Conservation (phyloP, 2,113 vertebrate species). For the Oryzias woworae region DNA sequence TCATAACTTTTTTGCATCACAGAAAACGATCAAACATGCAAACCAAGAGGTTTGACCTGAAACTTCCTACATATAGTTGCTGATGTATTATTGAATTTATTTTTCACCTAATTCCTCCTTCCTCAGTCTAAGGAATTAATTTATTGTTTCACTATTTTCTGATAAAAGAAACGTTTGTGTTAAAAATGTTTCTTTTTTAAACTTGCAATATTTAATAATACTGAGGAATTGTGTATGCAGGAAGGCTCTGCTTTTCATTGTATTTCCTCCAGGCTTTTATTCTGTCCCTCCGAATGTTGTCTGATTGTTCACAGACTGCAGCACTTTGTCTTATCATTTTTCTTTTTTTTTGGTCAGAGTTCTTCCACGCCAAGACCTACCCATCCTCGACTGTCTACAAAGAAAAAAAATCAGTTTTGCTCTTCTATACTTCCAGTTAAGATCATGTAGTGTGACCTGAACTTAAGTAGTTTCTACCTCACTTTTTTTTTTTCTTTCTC, state of each 20-base stretch:
- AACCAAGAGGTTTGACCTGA: no score
- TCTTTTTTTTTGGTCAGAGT: background rate
- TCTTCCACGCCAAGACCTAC: conserved; percentile 6
- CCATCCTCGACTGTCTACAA: conserved; percentile 6
- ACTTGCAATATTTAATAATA: conserved; percentile 2
- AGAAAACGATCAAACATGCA: no score
- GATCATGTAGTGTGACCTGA: conserved; percentile 55
- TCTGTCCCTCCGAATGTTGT: conserved; percentile 10
- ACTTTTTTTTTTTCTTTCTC: conserved; percentile 19
- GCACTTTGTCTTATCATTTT: conserved; percentile 11
- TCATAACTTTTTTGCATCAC: background rate
- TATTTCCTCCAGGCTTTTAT: conserved; percentile 15
- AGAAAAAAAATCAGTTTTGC: conserved; percentile 17
- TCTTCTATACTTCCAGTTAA: conserved; percentile 19
- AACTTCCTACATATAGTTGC: no score
- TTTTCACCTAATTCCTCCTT: background rate
- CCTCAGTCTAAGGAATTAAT: background rate
- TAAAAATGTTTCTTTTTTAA: conserved; percentile 32
- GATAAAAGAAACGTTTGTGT: conserved; percentile 31
- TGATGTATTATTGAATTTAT: background rate
- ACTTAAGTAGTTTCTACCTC: conserved; percentile 67
- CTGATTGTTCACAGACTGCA: conserved; percentile 8
- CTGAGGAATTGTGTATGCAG: conserved; percentile 14
- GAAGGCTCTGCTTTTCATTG: conserved; percentile 27
- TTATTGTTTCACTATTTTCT: background rate